Conservation (phyloP, 2,888 invertebrate genomes). For the Drosophila dives region DNA sequence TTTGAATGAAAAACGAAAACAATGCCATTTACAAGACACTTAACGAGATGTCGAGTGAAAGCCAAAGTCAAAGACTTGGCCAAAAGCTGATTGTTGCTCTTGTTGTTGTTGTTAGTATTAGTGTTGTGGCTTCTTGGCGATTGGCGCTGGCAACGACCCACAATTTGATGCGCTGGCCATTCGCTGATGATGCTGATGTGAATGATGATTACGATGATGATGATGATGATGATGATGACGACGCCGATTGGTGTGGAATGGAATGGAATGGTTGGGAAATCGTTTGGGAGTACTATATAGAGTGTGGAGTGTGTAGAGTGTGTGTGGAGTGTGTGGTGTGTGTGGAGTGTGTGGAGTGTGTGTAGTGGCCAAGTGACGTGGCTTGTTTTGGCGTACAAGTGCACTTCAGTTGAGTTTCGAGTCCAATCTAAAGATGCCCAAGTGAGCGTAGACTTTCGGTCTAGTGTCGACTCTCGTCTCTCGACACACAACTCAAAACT, state of each 20-base stretch:
- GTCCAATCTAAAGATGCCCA: constrained; percentile 80
- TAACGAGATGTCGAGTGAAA: constrained; percentile 75
- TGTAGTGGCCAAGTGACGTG: constrained; percentile 78
- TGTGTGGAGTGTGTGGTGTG: constrained; percentile 5
- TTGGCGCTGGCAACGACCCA: constrained; percentile 53
- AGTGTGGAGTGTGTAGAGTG: not conserved
- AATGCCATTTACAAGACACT: constrained; percentile 82
- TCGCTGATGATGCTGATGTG: constrained; percentile 39
- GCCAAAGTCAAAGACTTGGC: constrained; percentile 48
- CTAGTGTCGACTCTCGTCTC: constrained; percentile 68
- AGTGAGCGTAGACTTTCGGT: constrained; percentile 78
- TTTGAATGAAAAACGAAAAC: constrained; percentile 79
- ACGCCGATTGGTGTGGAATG: constrained; percentile 39
- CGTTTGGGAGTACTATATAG: constrained; percentile 21
- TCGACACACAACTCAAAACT: constrained; percentile 47
- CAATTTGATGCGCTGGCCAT: constrained; percentile 61
- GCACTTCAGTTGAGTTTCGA: constrained; percentile 78
- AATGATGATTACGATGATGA: constrained; percentile 26
- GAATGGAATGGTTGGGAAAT: constrained; percentile 49
- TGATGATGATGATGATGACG: constrained; percentile 19
- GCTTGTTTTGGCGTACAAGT: constrained; percentile 79
- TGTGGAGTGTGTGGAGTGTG: constrained; percentile 24
- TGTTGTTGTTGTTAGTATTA: constrained; percentile 36
- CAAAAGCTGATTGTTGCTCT: constrained; percentile 41
- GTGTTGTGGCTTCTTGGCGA: constrained; percentile 51